Percentiles rank a stretch among this genome's conserved stretches.
Conservation (phyloP, 2,797 vertebrate genomes). For the Aeoliscus strigatus region DNA sequence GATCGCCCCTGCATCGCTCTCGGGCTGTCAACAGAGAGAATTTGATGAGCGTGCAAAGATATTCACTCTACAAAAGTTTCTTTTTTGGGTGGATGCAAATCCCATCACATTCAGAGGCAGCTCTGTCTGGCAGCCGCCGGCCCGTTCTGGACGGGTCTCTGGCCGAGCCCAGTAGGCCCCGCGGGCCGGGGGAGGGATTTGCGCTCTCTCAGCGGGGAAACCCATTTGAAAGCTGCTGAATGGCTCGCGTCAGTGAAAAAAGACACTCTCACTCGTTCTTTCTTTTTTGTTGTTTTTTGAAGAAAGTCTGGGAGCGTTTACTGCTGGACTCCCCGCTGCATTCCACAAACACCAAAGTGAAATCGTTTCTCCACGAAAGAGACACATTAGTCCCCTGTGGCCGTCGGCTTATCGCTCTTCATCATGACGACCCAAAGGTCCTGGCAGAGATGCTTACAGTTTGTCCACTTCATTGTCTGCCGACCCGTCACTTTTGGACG, state of each 20-base stretch:
- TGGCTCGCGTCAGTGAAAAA: conserved; percentile 44
- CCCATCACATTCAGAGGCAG: conserved; percentile 48
- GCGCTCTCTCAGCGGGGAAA: conserved; percentile 48
- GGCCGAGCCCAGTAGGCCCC: conserved; percentile 43
- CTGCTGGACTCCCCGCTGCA: not conserved
- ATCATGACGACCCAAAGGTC: not conserved
- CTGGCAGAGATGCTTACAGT: too few species aligned
- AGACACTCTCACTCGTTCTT: conserved; percentile 23
- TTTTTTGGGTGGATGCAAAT: conserved; percentile 61
- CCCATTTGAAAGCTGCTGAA: conserved; percentile 48
- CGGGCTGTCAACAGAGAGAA: too few species aligned
- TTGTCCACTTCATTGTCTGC: too few species aligned
- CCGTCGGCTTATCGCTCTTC: conserved; percentile 1
- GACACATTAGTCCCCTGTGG: not conserved
- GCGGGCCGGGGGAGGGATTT: conserved; percentile 55
- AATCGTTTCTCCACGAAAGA: not conserved
- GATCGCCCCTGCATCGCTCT: too few species aligned
- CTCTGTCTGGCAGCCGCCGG: conserved; percentile 57
- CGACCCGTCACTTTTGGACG: too few species aligned
- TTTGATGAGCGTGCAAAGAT: conserved; percentile 67
- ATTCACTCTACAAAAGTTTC: conserved; percentile 59
- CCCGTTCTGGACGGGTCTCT: conserved; percentile 54
- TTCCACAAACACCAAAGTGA: conserved; percentile 1
- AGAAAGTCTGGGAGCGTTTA: conserved; percentile 8
- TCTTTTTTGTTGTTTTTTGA: not conserved